Conservation (phyloP, 2,797 vertebrate species). For the Pitangus sulphuratus region DNA sequence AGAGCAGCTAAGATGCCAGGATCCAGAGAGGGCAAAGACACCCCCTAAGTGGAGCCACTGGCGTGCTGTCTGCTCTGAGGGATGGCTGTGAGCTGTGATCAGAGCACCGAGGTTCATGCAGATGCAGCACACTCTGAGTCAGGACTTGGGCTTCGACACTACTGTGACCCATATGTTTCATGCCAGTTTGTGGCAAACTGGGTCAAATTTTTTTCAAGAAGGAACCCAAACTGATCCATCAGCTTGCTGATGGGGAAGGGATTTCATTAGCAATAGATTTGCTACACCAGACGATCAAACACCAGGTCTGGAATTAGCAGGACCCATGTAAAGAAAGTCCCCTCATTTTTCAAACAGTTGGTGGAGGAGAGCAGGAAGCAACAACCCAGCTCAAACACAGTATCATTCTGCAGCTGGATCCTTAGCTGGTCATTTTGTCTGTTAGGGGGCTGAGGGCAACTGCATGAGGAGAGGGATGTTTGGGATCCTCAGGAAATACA, state of each 20-base stretch:
- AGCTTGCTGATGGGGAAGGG: neutral
- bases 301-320: neutral
- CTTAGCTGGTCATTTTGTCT: neutral
- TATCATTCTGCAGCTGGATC: neutral
- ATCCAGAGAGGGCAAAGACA: neutral
- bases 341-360: neutral
- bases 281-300: neutral
- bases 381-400: neutral
- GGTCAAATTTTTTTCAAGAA: neutral
- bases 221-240: neutral
- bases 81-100: neutral
- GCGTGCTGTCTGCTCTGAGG: neutral
- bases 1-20: neutral
- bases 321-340: neutral
- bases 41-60: neutral
- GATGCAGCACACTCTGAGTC: neutral
- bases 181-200: neutral
- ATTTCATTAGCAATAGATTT: neutral
- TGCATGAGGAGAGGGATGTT: neutral
- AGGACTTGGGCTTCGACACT: neutral
- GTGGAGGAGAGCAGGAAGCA: neutral
- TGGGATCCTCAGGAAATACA: neutral
- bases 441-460: neutral
- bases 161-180: neutral
- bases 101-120: neutral